Base-by-base conservation (phyloP, 2,113 vertebrate species). In the Phoxinus phoxinus region DNA sequence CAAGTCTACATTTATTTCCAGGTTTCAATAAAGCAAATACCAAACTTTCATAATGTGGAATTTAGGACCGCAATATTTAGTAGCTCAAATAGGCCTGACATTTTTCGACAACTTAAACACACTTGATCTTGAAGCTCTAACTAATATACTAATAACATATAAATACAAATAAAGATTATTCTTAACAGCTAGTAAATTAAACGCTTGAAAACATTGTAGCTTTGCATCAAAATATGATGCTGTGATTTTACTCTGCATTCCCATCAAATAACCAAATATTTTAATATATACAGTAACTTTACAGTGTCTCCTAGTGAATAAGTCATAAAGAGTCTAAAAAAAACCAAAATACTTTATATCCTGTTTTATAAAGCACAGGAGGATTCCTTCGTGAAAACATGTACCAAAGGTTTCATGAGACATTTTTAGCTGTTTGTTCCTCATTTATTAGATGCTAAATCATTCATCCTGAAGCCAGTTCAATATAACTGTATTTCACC, bases 401-500 rank as follows among this genome's bases (percentile, higher is more conserved):
- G 35, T 63, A 74, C 80, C 63, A 35, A 86, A 87, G 76, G 61
- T 82, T 90, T 87, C 76, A 87, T 71, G 81, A 85, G 87, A 86
- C 77, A 61, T 83, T 85, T 85, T 82, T 84, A 72, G 73, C 79
- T 87, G 84, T 86, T 89, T 86, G 84, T 84, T 85, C 86, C 82
- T 86, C 84, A 79, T 85, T 89, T 86, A 87, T 83, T 85, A 84
- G 86, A 86, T 67, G 77, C 59, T 87, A 90, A 89, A 90, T 89
- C 84, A 86, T 86, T 83, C 37, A 44, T 25, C 71, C 76, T 72
- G 65, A 83, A 79, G 83, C 77, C 53, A 85, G 67, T 53, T 74
- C 37, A 81, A 86, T 73, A 75, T 71, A 83, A 79, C 85, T 88
- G 77, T 78, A 81, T 89, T 89, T 90, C 85, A 87, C 81, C 72